Conservation (phyloP, 2,113 vertebrate genomes). For the Corapipo altera region DNA sequence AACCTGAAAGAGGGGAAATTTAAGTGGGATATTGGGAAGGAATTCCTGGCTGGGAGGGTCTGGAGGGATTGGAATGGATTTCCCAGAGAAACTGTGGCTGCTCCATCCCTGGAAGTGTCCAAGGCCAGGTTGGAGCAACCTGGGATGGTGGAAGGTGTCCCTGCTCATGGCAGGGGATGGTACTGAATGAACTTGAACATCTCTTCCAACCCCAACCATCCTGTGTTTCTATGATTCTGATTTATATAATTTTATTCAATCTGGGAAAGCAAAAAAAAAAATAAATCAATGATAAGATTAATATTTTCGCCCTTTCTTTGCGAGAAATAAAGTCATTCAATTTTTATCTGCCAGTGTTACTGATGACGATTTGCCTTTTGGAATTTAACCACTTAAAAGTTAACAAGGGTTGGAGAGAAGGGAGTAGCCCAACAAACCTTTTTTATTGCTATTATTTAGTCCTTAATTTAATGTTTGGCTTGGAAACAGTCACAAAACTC, state of each 20-base stretch:
- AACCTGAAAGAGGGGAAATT: not conserved
- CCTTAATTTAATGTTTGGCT: not conserved
- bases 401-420: not conserved
- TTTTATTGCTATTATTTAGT: not conserved
- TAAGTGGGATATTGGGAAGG: not conserved
- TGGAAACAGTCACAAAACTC: not conserved
- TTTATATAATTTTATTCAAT: not conserved
- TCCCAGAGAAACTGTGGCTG: not conserved
- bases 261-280: not conserved
- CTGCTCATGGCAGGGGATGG: not conserved
- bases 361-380: not conserved
- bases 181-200: too few relatives aligned
- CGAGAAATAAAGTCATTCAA: not conserved
- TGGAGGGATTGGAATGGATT: accelerated
- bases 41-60: not conserved
- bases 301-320: accelerated
- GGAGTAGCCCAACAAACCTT: not conserved
- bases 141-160: not conserved
- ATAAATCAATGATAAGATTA: not conserved
- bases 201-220: not conserved
- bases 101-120: not conserved
- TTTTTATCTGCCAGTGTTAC: not conserved
- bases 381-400: not conserved
- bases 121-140: not conserved
- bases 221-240: not conserved